Evolutionary conservation across 2,113 vertebrate species (phyloP).

Genomic region (Scopus umbretta): DNA sequence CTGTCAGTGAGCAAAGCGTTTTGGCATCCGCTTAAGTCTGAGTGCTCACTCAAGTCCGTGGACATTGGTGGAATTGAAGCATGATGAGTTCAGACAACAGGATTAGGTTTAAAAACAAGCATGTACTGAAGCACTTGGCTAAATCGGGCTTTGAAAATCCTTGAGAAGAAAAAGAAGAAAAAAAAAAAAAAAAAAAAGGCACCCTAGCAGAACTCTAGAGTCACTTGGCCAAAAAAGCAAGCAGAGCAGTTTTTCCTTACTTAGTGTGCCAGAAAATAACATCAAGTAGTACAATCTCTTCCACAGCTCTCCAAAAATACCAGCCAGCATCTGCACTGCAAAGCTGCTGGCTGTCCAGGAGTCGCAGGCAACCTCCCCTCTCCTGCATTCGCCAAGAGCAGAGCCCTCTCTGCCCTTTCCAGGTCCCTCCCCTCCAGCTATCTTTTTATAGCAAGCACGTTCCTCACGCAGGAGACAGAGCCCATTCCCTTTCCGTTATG

Average conservation of each 20-base stretch:
- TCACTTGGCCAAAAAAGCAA: background rate
- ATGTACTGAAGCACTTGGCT: background rate
- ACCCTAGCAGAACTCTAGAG: background rate
- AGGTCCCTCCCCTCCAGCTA: background rate
- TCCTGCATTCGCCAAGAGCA: background rate
- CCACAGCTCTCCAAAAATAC: background rate
- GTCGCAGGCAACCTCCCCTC: background rate
- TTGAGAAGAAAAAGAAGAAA: too few relatives aligned
- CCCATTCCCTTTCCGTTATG: background rate
- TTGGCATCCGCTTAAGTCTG: accelerated
- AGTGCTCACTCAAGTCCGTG: accelerated
- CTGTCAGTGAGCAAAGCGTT: background rate
- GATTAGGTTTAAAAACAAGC: constrained; percentile 23
- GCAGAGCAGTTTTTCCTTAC: background rate
- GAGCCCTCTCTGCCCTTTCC: background rate
- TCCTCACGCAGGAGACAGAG: background rate
- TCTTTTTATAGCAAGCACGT: background rate
- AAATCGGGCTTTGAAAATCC: background rate
- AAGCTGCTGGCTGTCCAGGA: background rate
- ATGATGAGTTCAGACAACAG: background rate
- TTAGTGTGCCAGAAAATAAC: background rate
- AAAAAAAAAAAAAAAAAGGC: background rate
- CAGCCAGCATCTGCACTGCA: background rate
- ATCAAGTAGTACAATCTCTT: background rate
- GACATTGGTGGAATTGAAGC: background rate